phyloP scores from a whole-genome alignment of 92 coral and sea anemone genomes.

The Umimayanthus chanpuru region DNA sequence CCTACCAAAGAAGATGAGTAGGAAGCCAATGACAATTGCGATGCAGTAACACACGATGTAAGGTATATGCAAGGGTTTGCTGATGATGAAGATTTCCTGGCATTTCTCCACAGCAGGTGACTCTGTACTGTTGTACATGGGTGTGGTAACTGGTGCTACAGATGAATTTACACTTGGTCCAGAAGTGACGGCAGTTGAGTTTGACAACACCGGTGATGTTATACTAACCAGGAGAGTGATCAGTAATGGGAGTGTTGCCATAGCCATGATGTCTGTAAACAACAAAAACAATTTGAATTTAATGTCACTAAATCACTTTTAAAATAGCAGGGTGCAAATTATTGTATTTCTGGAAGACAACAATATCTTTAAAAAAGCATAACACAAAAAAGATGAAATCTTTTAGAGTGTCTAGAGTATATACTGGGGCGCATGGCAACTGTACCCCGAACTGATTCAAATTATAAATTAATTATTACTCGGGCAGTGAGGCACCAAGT shows the following conservation, averaged over 20 bases:
- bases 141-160: neutral
- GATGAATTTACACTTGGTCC: neutral
- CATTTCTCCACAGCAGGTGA: constrained; percentile 1
- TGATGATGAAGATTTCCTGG: constrained; percentile 26
- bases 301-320: neutral
- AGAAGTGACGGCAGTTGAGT: constrained; percentile 21
- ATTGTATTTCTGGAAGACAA: too few species aligned
- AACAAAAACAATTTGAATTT: neutral
- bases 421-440: too few species aligned
- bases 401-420: too few species aligned
- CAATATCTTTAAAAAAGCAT: too few species aligned
- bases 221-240: neutral
- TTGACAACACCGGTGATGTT: neutral
- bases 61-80: constrained; percentile 17
- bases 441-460: too few species aligned
- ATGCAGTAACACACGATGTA: constrained; percentile 32
- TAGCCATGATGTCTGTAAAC: constrained; percentile 13
- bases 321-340: too few species aligned
- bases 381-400: too few species aligned
- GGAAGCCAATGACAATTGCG: constrained; percentile 22
- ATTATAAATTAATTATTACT: too few species aligned
- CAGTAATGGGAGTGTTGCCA: neutral
- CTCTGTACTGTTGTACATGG: constrained; percentile 5
- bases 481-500: too few species aligned
- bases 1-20: constrained; percentile 36